Evolutionary conservation across 2,113 vertebrate species (phyloP).

Genomic region (Theristicus caerulescens): DNA sequence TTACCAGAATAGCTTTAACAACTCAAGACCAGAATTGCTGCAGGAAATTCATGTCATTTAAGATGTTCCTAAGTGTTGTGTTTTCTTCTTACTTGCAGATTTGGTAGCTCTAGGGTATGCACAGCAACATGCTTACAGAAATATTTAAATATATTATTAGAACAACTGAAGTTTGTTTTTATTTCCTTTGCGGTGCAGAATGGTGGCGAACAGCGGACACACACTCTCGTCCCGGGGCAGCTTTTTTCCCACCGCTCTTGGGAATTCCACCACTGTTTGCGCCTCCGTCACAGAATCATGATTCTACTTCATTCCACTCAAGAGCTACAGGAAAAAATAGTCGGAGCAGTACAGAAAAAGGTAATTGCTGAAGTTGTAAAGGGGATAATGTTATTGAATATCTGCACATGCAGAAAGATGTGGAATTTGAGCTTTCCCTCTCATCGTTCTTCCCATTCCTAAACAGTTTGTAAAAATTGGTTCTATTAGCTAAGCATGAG

Average conservation of each 20-base stretch:
- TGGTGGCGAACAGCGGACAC: constrained; percentile 87
- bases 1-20: background rate
- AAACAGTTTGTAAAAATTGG: background rate
- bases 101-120: background rate
- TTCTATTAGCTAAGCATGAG: background rate
- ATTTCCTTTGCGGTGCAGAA: constrained; percentile 74
- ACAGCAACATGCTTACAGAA: background rate
- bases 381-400: background rate
- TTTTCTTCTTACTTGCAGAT: background rate
- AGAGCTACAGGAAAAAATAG: constrained; percentile 82
- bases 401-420: background rate
- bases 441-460: background rate
- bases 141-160: background rate
- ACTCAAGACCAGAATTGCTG: background rate
- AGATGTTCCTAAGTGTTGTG: background rate
- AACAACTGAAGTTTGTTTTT: constrained; percentile 1
- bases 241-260: constrained; percentile 87
- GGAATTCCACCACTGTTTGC: constrained; percentile 87
- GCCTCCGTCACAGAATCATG: constrained; percentile 79
- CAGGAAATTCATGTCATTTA: background rate
- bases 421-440: background rate
- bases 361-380: constrained; percentile 64
- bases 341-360: constrained; percentile 84
- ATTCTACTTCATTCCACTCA: constrained; percentile 79
- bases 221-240: constrained; percentile 75